Base-by-base conservation (phyloP, 2,888 invertebrate genomes). In the Lypha dubia region DNA sequence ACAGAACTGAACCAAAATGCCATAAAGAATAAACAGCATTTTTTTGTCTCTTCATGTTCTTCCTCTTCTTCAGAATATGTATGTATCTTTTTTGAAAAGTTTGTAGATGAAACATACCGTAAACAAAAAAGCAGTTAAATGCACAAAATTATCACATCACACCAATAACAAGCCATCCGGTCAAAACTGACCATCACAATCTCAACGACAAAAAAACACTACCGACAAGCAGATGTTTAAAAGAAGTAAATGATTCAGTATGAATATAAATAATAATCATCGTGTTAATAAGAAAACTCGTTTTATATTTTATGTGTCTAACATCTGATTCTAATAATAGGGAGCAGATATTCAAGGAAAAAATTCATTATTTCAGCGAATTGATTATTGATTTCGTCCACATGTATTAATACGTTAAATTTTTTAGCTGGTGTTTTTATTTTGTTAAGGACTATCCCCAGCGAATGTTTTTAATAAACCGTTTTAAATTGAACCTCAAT, bases 71-170 rank as follows among this genome's bases (percentile, higher is more conserved):
- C 9, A 44, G 28, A 2, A 28, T 28, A 28, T 28, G 17, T 22
- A 17, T 51, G 41, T 53, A 63, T 65, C 35, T 79, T 65, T 24
- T 38, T 60, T 11, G n/a, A n/a, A 22, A 56, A 65, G 22, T 71
- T 56, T 79, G 46, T 35, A 56, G 53, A 79, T 60, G 56, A 79
- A 73, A 73, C 8, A 67, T 73, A 79, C 73, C 65, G 62, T 79
- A 73, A 82, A 82, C 24, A 41, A 77, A 65, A 22, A 58, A 65
- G 49, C 77, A 71, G 71, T 82, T 77, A 71, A 82, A 71, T 82
- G 70, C 82, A 82, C 58, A 77, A 82, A 79, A 79, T 65, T 73
- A 71, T 79, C 63, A 79, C 65, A 71, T 73, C 73, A 79, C 73
- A 79, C 63, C 65, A 73, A 24, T 41, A 79, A 58, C 38, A 41